Percentiles rank a stretch among this genome's conserved stretches.
These are phyloP conservation scores for Poeciliopsis gracilis DNA, from an alignment of 2,797 vertebrate species.

Conservation along the genomic window DNA sequence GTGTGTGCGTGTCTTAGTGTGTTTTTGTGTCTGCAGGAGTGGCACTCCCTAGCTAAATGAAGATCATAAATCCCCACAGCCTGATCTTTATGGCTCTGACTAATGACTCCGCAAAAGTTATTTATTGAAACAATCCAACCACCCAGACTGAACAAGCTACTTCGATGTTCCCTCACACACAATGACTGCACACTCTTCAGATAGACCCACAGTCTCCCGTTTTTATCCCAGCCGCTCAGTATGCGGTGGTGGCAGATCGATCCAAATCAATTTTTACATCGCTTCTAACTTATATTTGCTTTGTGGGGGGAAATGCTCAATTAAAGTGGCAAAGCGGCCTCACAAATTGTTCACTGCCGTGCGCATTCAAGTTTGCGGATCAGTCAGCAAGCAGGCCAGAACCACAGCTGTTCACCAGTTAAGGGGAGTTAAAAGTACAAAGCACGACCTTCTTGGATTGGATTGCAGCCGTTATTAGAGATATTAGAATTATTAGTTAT, in stretches of 20 bases:
- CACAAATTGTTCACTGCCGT: constrained; percentile 38
- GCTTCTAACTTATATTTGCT: constrained; percentile 45
- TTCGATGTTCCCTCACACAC: constrained; percentile 46
- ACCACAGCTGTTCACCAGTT: constrained; percentile 33
- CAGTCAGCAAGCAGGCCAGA: constrained; percentile 16
- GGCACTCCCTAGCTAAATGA: constrained; percentile 67
- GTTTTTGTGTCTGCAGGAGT: constrained; percentile 21
- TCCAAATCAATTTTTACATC: constrained; percentile 46
- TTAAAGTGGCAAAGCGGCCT: constrained; percentile 30
- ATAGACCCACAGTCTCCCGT: constrained; percentile 41
- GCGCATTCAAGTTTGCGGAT: constrained; percentile 32
- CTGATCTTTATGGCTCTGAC: constrained; percentile 78
- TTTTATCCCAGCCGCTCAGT: constrained; percentile 23
- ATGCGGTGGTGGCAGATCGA: constrained; percentile 39
- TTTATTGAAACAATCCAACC: constrained; percentile 80
- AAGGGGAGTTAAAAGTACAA: constrained; percentile 32
- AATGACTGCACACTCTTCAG: constrained; percentile 11
- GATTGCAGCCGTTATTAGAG: constrained; percentile 8
- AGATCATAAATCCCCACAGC: constrained; percentile 74
- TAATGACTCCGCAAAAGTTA: constrained; percentile 75
- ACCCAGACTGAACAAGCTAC: constrained; percentile 75
- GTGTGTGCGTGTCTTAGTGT: constrained; percentile 6
- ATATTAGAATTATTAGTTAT: constrained; percentile 43
- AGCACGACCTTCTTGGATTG: constrained; percentile 34
- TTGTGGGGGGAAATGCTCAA: constrained; percentile 33